These are phyloP conservation scores for Congeria kusceri DNA, from an alignment of 2,888 invertebrate genomes.

Conservation along the genomic window DNA sequence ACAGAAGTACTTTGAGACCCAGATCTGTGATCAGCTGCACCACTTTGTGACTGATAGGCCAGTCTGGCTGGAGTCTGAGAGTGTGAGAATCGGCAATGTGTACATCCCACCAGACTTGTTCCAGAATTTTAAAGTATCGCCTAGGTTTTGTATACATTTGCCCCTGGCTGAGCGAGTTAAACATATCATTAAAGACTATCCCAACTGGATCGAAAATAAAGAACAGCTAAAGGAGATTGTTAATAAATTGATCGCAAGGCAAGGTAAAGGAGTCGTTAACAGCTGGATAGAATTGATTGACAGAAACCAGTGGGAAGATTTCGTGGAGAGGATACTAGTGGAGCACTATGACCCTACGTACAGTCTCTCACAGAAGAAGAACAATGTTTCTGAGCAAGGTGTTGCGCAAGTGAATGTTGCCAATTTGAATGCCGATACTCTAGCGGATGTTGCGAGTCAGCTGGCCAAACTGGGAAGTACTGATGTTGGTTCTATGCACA, in stretches of 20 bases:
- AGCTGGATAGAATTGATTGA: constrained; percentile 66
- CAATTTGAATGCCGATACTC: constrained; percentile 45
- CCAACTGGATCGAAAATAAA: constrained; percentile 67
- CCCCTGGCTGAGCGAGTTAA: constrained; percentile 71
- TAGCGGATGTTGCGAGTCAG: background rate
- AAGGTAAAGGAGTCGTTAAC: constrained; percentile 58
- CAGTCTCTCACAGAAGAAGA: constrained; percentile 68
- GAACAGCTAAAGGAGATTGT: constrained; percentile 55
- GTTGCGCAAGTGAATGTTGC: constrained; percentile 34
- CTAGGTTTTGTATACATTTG: constrained; percentile 61
- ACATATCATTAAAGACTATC: constrained; percentile 68
- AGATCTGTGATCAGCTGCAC: constrained; percentile 51
- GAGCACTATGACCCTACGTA: constrained; percentile 75
- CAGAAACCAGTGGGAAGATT: constrained; percentile 64
- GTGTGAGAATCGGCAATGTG: constrained; percentile 67
- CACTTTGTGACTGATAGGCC: constrained; percentile 51
- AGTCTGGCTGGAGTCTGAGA: constrained; percentile 77
- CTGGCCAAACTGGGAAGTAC: no score
- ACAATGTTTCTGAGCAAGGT: constrained; percentile 39
- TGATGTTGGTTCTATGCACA: no score
- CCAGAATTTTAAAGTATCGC: constrained; percentile 51
- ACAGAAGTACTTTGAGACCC: constrained; percentile 69
- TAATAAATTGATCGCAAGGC: constrained; percentile 51
- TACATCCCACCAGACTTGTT: constrained; percentile 64
- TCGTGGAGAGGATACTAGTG: constrained; percentile 66